Evolutionary conservation across 2,113 vertebrate genomes (phyloP).

Genomic region (Oncorhynchus mykiss): DNA sequence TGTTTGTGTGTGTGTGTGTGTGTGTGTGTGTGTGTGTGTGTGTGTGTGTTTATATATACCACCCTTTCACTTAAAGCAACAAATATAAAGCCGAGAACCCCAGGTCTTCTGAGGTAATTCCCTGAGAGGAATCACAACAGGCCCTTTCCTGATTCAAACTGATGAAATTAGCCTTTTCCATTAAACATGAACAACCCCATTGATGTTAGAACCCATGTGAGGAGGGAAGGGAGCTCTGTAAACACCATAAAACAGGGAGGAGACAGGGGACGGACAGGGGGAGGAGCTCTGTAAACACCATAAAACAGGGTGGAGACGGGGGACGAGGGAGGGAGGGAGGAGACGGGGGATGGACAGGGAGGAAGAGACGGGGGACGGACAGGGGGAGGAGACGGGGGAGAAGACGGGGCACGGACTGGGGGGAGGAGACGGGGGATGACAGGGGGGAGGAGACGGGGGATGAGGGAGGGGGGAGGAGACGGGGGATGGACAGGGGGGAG

Average conservation of each 20-base stretch:
- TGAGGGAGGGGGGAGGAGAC: no score
- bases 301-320: neutral
- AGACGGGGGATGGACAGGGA: no score
- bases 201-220: neutral
- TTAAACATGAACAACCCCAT: slow-evolving; percentile 17
- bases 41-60: neutral
- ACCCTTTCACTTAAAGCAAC: neutral
- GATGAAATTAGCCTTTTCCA: slow-evolving; percentile 1
- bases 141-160: neutral
- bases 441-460: no score
- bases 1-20: slow-evolving; percentile 10
- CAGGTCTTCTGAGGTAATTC: neutral
- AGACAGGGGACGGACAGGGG: no score
- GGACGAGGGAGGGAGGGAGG: neutral
- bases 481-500: no score
- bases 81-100: neutral
- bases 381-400: no score
- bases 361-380: no score
- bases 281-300: neutral
- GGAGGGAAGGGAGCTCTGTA: neutral
- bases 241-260: neutral
- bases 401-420: no score
- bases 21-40: slow-evolving; percentile 18
- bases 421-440: no score
- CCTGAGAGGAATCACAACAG: neutral